phyloP scores from a whole-genome alignment of 2,113 vertebrate species.

The Grantiella picta region DNA sequence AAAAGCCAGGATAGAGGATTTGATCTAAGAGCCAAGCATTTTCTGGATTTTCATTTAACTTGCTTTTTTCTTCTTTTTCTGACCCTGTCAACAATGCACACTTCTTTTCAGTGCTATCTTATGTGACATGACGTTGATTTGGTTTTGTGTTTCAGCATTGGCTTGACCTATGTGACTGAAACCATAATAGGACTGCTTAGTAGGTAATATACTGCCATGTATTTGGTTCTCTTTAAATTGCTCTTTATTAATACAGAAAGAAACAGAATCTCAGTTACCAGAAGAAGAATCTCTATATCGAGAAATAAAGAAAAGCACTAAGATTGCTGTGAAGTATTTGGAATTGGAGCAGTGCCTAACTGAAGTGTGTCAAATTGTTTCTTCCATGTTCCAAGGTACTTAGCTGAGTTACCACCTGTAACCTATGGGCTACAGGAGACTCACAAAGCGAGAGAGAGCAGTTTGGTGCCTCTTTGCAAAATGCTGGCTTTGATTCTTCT shows the following conservation, averaged over 20 bases:
- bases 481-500: not conserved
- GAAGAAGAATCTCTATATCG: conserved; percentile 44
- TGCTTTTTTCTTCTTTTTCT: not conserved
- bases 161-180: not conserved
- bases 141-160: not conserved
- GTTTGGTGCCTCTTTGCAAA: not conserved
- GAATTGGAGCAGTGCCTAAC: conserved; percentile 76
- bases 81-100: not conserved
- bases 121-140: not conserved
- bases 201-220: not conserved
- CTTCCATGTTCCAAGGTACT: conserved; percentile 78
- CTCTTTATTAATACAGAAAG: conserved; percentile 48
- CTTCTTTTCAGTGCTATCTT: not conserved
- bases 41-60: not conserved
- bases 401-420: not conserved
- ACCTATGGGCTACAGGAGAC: not conserved
- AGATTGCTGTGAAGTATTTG: conserved; percentile 72
- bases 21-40: not conserved
- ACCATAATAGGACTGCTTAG: not conserved
- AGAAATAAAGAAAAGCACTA: conserved; percentile 61
- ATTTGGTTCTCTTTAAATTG: not conserved
- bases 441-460: not conserved
- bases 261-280: not conserved
- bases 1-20: not conserved
- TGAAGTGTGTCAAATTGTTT: conserved; percentile 71